Evolutionary conservation across 2,797 vertebrate species (phyloP), one percentile per base, ranked within the genome.

Genomic region (Enteromius paludinosus): DNA sequence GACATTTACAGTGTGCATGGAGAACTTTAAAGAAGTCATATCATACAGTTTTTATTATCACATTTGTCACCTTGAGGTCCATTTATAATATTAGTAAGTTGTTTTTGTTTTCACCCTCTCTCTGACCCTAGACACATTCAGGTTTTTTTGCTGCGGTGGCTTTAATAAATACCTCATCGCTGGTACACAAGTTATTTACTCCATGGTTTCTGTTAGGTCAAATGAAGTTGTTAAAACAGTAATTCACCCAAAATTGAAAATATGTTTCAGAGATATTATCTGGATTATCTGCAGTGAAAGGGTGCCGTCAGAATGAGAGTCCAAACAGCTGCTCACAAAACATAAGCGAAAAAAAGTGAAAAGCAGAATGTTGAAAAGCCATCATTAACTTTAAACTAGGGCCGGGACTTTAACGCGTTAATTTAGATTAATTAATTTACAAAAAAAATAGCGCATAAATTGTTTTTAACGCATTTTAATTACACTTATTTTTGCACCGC

Each of bases 1-100:
- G 30, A 38, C 33, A 52, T 65, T 65, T 65, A 49, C 75, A 52
- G 43, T 65, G 62, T 78, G n/a, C 20, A 66, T 25, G 30, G 30
- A 78, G 20, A 66, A 66, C 10, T 74, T 73, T 56, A 56, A 74
- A 74, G 30, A 12, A 14, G 30, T 38, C 15, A 35, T 35, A 35
- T 35, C 17, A 65, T 56, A 23, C 1, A 74, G 33, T 25, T 38
- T 74, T 74, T 73, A 38, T 56, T 54, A 72, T 72, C n/a, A 54
- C 1, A n/a, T 30, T 30, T 30, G 17, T 18, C 3, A 8, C 23
- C 43, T 41, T 18, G n/a, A 47, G 41, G 14, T 18, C 43, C 68
- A 45, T 70, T 70, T 47, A 70, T 47, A 70, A 70, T 45, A 23
- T 43, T 18, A 41, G 35, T 41, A n/a, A 66, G 64, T 41, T 64